Percentiles rank a stretch among this genome's conserved stretches.
These are phyloP conservation scores for Melanerpes formicivorus DNA, from an alignment of 2,113 vertebrate genomes.

Conservation along the genomic window DNA sequence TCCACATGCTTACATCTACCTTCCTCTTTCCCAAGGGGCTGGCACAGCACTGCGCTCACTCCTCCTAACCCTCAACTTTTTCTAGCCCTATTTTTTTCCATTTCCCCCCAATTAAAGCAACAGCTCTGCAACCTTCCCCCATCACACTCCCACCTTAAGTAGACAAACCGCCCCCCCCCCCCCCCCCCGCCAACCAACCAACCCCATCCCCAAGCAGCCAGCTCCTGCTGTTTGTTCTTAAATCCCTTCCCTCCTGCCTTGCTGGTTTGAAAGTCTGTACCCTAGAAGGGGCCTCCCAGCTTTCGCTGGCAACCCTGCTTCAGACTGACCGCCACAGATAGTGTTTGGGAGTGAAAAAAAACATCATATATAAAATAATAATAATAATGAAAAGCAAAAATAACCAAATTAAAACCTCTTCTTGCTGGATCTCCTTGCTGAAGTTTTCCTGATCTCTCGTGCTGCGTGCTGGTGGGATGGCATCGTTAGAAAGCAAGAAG, in stretches of 20 bases:
- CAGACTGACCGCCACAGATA: constrained; percentile 88
- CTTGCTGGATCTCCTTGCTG: constrained; percentile 61
- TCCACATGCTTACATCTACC: constrained; percentile 2
- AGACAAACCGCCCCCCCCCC: not conserved
- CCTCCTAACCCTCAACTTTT: constrained; percentile 47
- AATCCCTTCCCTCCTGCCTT: constrained; percentile 88
- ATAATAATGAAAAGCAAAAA: constrained; percentile 59
- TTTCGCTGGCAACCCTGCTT: constrained; percentile 85
- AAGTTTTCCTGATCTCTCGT: constrained; percentile 16
- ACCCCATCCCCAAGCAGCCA: constrained; percentile 30
- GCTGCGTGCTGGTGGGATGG: not conserved
- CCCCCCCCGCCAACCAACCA: not conserved
- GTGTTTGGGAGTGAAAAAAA: constrained; percentile 80
- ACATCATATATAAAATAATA: constrained; percentile 50
- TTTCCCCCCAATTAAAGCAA: not conserved
- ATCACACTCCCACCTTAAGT: constrained; percentile 21
- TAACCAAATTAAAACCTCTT: constrained; percentile 3
- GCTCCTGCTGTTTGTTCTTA: constrained; percentile 83
- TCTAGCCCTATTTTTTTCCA: constrained; percentile 5
- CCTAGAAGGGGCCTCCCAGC: constrained; percentile 91
- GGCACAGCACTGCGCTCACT: constrained; percentile 8
- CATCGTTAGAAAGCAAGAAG: constrained; percentile 10
- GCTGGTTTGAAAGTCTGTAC: constrained; percentile 85
- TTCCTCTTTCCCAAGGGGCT: not conserved
- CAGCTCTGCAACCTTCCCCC: not conserved